Percentiles rank a stretch among this genome's conserved stretches.
These are phyloP conservation scores for Scortum barcoo DNA, from an alignment of 2,113 vertebrate genomes.

Conservation along the genomic window DNA sequence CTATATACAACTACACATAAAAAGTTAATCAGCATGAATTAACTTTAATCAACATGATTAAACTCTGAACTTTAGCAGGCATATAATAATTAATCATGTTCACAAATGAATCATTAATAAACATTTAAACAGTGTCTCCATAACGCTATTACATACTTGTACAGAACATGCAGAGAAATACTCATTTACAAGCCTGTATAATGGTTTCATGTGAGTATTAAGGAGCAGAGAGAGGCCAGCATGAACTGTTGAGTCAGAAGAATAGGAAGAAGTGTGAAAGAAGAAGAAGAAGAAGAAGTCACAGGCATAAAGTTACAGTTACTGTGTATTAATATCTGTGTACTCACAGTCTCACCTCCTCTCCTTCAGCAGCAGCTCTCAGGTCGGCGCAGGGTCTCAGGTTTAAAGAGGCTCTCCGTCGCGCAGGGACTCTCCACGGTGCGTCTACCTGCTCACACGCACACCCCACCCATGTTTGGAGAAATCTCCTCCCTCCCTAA, in stretches of 20 bases:
- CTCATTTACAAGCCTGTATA: neutral
- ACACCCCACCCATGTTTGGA: constrained; percentile 21
- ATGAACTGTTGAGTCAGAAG: neutral
- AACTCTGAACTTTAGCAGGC: no score
- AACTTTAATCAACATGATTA: no score
- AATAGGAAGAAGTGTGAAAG: neutral
- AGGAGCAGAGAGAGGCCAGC: neutral
- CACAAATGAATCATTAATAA: no score
- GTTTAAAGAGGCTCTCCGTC: accelerated
- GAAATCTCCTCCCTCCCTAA: neutral
- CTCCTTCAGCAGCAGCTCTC: neutral
- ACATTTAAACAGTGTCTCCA: no score
- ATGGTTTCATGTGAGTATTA: no score
- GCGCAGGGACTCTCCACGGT: neutral
- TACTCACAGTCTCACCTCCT: constrained; percentile 41
- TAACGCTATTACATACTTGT: no score
- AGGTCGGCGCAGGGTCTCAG: no score
- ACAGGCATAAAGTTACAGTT: neutral
- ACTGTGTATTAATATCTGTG: no score
- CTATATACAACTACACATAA: neutral
- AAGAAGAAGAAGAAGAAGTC: neutral
- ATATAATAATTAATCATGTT: no score
- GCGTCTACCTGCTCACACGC: neutral
- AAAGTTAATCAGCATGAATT: no score
- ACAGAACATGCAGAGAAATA: no score